Evolutionary conservation across 2,797 vertebrate genomes (phyloP), one percentile per base, ranked within the genome.

Genomic region (Rhincodon typus): DNA sequence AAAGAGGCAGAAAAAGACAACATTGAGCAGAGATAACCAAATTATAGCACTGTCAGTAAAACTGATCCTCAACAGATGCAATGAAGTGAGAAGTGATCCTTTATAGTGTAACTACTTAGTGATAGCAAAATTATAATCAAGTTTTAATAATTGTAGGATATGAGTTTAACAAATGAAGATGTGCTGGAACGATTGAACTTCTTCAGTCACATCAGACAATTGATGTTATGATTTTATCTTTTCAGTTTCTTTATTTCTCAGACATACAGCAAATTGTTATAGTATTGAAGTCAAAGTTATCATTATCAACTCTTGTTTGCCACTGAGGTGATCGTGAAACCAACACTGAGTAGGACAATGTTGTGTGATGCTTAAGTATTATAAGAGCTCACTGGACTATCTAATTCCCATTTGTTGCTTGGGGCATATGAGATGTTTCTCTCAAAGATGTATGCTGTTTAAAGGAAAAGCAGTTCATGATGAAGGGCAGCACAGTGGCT

Each of bases 1-100:
- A 94, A 74, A 94, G 91, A 94, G 30, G 46, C 38, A 30, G 94
- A 94, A 74, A 50, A 46, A 72, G 38, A 72, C 66, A 70, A 67
- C 25, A 94, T 30, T 69, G 42, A 42, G 5, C 23, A 72, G 46
- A 72, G 66, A 72, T 69, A 94, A 94, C 66, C n/a, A 94, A 94
- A 94, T 94, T 69, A 94, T 42, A 94, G 38, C 13, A 12, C n/a
- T 94, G 67, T 27, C 93, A 94, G 69, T 50, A 70, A 46, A 25
- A 70, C 91, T 46, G 67, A 66, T 66, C 17, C 88, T 91, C 88
- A 91, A 66, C 66, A 67, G 34, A 13, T 67, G 57, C 62, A 15
- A 66, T 38, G 57, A 23, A n/a, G 34, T 6, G 57, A 66, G 34
- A 91, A 66, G 34, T 66, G 57, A 23, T 66, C 34, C 88, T 91